phyloP scores from a whole-genome alignment of 2,797 vertebrate genomes.

The Phrynocephalus forsythii region DNA sequence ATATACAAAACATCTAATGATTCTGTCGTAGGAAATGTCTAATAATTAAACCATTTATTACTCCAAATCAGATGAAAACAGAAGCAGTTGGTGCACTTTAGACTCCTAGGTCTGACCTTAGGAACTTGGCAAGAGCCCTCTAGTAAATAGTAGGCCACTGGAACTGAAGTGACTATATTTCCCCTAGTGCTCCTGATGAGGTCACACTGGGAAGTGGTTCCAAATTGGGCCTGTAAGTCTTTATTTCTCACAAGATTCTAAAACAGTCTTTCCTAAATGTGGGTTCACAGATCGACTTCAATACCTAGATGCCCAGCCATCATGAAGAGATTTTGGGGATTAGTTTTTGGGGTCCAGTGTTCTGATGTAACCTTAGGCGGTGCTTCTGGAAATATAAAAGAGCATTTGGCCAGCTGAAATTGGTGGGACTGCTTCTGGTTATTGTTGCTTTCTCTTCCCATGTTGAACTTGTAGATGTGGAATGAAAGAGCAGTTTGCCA shows the following conservation, averaged over 20 bases:
- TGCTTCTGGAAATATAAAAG: neutral
- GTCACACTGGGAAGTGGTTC: neutral
- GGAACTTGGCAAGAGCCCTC: too few species aligned
- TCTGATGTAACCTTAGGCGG: neutral
- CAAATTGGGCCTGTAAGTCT: neutral
- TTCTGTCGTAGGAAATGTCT: neutral
- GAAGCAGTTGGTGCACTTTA: neutral
- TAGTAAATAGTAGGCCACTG: neutral
- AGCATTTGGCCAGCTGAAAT: neutral
- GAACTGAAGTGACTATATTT: neutral
- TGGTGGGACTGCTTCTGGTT: neutral
- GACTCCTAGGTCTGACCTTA: neutral
- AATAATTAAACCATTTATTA: neutral
- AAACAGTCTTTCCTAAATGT: too few species aligned
- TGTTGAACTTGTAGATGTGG: neutral
- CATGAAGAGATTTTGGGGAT: neutral
- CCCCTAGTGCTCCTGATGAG: neutral
- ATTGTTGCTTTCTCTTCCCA: neutral
- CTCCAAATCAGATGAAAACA: neutral
- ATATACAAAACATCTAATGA: neutral
- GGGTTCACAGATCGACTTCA: too few species aligned
- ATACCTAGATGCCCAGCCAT: neutral
- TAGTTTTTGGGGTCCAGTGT: too few species aligned
- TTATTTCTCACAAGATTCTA: too few species aligned
- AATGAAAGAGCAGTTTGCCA: neutral